Conservation (phyloP, 2,113 vertebrate genomes). For the Dasypus novemcinctus region DNA sequence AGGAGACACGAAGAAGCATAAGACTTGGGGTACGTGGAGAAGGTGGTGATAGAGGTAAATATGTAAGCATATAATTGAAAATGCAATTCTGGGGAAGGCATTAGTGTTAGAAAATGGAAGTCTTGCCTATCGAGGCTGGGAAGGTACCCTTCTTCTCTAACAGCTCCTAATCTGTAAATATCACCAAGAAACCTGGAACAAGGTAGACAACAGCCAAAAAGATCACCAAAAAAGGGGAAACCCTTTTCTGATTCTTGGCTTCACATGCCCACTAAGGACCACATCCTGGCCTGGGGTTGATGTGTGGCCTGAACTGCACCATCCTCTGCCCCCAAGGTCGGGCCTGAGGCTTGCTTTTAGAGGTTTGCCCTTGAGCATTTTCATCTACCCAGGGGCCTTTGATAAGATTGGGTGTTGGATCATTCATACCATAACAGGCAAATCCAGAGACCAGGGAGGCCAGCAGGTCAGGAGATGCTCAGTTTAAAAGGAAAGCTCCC, state of each 20-base stretch:
- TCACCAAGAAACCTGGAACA: not conserved
- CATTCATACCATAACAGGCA: not conserved
- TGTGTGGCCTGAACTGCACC: not conserved
- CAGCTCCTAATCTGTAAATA: not conserved
- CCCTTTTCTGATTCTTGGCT: not conserved
- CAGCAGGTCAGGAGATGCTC: not conserved
- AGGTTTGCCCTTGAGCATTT: not conserved
- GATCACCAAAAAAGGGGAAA: not conserved
- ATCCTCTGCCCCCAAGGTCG: not conserved
- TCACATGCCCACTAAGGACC: not conserved
- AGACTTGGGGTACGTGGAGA: not conserved
- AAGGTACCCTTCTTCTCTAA: not conserved
- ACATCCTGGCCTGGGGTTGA: not conserved
- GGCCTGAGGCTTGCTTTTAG: not conserved
- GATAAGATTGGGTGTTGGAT: not conserved
- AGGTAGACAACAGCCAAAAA: not conserved
- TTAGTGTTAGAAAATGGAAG: not conserved
- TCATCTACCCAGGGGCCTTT: not conserved
- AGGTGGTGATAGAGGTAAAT: not conserved
- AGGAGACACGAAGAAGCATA: not conserved
- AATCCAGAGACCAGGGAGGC: not conserved
- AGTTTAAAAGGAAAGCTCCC: not conserved
- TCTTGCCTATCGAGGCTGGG: not conserved
- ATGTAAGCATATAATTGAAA: not conserved
- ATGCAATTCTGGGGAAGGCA: not conserved